Percentiles rank a stretch among this genome's conserved stretches.
Evolutionary conservation across 1,140 invertebrate species (phyloP).

Genomic region (Brachionus rubens): DNA sequence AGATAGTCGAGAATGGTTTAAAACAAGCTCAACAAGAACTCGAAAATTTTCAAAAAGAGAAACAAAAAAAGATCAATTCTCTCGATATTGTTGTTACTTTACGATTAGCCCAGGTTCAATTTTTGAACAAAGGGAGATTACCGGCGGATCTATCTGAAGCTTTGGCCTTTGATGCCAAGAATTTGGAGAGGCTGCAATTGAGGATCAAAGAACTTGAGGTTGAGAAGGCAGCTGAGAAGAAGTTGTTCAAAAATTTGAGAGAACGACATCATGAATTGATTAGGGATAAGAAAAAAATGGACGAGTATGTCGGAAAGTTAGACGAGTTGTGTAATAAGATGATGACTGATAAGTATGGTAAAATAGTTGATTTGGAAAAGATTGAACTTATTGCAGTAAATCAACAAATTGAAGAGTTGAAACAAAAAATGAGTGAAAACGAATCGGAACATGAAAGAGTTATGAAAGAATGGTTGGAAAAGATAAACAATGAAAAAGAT

Average conservation of each 20-base stretch:
- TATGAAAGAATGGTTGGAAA: conserved; percentile 46
- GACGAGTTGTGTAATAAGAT: conserved; percentile 56
- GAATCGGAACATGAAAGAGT: conserved; percentile 34
- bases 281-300: conserved; percentile 57
- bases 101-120: conserved; percentile 68
- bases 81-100: conserved; percentile 67
- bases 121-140: conserved; percentile 62
- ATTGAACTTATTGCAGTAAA: conserved; percentile 59
- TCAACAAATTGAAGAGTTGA: conserved; percentile 55
- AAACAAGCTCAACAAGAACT: conserved; percentile 58
- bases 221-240: conserved; percentile 66
- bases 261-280: conserved; percentile 58
- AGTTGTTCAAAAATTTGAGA: conserved; percentile 62
- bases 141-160: conserved; percentile 64
- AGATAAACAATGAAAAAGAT: conserved; percentile 52
- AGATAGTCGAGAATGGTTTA: conserved; percentile 55
- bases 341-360: conserved; percentile 59
- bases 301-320: conserved; percentile 54
- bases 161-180: conserved; percentile 66
- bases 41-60: conserved; percentile 65
- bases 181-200: conserved; percentile 64
- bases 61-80: conserved; percentile 69
- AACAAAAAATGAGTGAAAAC: conserved; percentile 33
- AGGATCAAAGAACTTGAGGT: conserved; percentile 67
- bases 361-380: conserved; percentile 57